These are phyloP conservation scores for Petrocephalus sullivani DNA, from an alignment of 2,797 vertebrate species.

Conservation along the genomic window DNA sequence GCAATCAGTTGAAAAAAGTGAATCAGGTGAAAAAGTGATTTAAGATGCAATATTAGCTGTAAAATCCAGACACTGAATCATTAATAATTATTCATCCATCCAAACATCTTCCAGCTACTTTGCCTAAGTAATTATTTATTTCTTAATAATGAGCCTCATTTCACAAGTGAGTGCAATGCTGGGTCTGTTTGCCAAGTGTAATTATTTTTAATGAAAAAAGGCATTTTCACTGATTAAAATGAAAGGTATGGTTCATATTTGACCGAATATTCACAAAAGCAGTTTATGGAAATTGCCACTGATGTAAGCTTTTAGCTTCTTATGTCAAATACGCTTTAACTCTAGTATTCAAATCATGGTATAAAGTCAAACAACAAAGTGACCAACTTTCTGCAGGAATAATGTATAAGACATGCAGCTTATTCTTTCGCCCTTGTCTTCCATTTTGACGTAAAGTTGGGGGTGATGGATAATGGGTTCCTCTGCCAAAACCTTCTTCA, in stretches of 20 bases:
- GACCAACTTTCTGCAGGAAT: neutral
- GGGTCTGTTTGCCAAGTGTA: neutral
- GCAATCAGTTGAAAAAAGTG: neutral
- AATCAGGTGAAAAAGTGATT: neutral
- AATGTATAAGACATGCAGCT: neutral
- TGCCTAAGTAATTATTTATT: neutral
- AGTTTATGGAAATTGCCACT: neutral
- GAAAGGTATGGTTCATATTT: neutral
- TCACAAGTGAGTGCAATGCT: neutral
- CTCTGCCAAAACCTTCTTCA: slow-evolving; percentile 37
- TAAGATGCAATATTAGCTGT: neutral
- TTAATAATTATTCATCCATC: neutral
- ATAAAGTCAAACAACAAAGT: slow-evolving; percentile 12
- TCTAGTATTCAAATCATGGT: slow-evolving; percentile 10
- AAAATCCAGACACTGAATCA: neutral
- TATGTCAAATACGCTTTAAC: neutral
- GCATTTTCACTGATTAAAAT: neutral
- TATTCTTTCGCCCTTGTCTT: neutral
- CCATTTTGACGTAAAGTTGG: neutral
- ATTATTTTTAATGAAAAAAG: neutral
- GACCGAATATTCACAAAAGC: neutral
- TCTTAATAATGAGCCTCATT: neutral
- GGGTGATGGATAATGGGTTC: slow-evolving; percentile 26
- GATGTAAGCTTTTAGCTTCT: neutral
- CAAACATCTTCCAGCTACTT: neutral